Evolutionary conservation across 2,797 vertebrate genomes (phyloP).

Genomic region (Gephyroberyx darwinii): DNA sequence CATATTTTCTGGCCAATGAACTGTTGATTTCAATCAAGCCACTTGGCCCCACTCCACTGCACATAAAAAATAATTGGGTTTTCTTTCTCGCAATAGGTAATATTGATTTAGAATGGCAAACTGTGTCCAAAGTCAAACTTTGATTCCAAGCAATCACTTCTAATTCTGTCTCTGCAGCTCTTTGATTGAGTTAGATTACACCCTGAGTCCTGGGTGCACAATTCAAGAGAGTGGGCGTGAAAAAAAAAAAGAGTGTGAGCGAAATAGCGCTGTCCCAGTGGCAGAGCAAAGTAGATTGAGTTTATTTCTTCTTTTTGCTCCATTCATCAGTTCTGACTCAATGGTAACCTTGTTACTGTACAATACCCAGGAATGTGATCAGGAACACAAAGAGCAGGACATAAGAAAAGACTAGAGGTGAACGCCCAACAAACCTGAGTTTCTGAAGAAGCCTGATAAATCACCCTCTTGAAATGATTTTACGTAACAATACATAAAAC

Average conservation of each 20-base stretch:
- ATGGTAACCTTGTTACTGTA: conserved; percentile 58
- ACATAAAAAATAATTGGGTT: conserved; percentile 1
- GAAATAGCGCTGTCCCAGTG: conserved; percentile 56
- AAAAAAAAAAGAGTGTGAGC: conserved; percentile 46
- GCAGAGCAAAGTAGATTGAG: conserved; percentile 45
- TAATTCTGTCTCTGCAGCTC: conserved; percentile 40
- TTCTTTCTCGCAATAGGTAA: background rate
- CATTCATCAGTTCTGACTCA: conserved; percentile 62
- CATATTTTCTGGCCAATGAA: background rate
- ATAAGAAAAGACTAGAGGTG: background rate
- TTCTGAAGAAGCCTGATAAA: too few species aligned
- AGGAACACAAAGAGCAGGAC: background rate
- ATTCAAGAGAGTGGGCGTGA: conserved; percentile 36
- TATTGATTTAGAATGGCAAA: conserved; percentile 42
- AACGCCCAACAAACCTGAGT: too few species aligned
- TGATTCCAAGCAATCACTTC: conserved; percentile 42
- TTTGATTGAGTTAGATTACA: conserved; percentile 56
- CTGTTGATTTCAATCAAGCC: background rate
- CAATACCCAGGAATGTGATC: too few species aligned
- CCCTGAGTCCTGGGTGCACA: conserved; percentile 28
- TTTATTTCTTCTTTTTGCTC: conserved; percentile 20
- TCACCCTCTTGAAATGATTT: too few species aligned
- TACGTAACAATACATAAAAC: background rate
- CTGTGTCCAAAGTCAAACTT: conserved; percentile 21
- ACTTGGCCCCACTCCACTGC: background rate